Evolutionary conservation across 2,797 vertebrate species (phyloP).

Genomic region (Pseudochirops corinnae): DNA sequence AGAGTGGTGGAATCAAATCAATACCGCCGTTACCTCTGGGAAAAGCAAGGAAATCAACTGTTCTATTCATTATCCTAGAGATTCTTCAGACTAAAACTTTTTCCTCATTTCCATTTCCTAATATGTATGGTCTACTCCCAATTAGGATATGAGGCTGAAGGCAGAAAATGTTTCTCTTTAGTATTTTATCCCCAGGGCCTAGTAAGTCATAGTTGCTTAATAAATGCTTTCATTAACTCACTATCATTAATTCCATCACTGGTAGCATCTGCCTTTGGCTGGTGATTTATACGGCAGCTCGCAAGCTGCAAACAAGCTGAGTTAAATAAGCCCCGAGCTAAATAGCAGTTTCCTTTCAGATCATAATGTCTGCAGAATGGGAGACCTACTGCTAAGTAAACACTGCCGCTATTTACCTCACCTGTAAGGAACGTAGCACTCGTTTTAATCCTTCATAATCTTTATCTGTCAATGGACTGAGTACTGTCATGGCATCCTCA

Average conservation of each 20-base stretch:
- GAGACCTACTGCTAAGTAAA: not conserved
- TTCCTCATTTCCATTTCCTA: too few species aligned
- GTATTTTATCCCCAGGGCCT: not conserved
- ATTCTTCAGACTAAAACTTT: too few species aligned
- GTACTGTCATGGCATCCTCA: slow-evolving; percentile 98
- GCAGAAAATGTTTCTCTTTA: not conserved
- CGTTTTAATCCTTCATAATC: slow-evolving; percentile 96
- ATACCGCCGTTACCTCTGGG: too few species aligned
- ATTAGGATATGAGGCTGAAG: not conserved
- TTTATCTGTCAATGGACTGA: slow-evolving; percentile 96
- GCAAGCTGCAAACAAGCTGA: not conserved
- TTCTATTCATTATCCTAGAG: too few species aligned
- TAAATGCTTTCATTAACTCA: not conserved
- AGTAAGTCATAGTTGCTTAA: not conserved
- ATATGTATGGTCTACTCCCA: not conserved
- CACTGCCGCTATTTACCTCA: slow-evolving; percentile 76
- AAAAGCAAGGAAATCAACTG: too few species aligned
- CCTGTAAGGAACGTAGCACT: slow-evolving; percentile 96
- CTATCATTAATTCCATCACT: not conserved
- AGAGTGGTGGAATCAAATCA: too few species aligned
- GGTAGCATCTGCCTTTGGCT: not conserved
- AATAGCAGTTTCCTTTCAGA: not conserved
- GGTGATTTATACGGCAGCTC: not conserved
- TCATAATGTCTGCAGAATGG: not conserved
- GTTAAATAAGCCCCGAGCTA: not conserved